Conservation (phyloP, 2,113 vertebrate species). For the Mus musculus region DNA sequence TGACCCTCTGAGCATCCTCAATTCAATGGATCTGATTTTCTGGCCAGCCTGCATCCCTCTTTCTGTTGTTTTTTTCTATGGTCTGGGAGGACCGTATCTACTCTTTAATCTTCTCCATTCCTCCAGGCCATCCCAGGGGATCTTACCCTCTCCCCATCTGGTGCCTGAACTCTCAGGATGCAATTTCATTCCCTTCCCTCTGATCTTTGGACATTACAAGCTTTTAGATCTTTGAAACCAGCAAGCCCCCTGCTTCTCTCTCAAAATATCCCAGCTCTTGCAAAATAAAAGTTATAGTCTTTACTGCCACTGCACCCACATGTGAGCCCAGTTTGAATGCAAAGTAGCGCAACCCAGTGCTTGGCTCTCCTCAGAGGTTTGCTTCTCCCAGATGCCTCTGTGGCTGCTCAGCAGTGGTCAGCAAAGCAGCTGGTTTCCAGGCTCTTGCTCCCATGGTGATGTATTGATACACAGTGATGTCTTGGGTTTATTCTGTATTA, state of each 20-base stretch:
- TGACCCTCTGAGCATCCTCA: background rate
- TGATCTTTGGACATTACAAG: background rate
- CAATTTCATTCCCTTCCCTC: background rate
- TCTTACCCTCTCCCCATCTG: background rate
- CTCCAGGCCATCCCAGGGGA: background rate
- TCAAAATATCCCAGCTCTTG: constrained; percentile 36
- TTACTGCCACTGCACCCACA: background rate
- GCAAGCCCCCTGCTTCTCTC: background rate
- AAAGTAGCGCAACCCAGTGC: background rate
- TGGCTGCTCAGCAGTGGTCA: background rate
- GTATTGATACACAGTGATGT: background rate
- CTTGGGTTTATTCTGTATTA: background rate
- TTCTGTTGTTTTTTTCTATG: background rate
- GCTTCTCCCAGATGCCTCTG: background rate
- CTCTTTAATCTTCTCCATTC: background rate
- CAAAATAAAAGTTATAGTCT: background rate
- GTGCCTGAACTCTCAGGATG: background rate
- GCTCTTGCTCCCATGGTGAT: background rate
- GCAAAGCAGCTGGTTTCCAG: background rate
- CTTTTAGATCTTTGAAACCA: background rate
- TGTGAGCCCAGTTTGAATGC: background rate
- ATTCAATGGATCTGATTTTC: background rate
- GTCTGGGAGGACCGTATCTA: background rate
- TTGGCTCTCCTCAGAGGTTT: background rate
- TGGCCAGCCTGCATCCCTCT: background rate